Conservation (phyloP, 2,113 vertebrate genomes). For the Stercorarius parasiticus region DNA sequence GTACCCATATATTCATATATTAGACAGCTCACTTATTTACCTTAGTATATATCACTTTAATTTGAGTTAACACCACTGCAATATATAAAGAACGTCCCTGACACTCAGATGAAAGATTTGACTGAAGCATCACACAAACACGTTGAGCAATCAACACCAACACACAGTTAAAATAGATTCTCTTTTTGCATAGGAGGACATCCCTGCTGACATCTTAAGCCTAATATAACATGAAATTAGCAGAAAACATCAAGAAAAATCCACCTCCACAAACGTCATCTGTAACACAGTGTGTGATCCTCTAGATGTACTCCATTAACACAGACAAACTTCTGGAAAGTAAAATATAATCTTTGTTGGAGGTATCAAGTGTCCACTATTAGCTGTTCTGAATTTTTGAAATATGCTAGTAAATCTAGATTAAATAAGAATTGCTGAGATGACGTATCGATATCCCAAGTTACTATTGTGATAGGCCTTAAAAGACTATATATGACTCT, state of each 20-base stretch:
- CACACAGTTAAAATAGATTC: conserved; percentile 33
- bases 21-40: not conserved
- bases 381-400: not conserved
- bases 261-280: conserved; percentile 32
- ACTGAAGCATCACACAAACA: conserved; percentile 32
- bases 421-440: not conserved
- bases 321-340: not conserved
- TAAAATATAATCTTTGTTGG: not conserved
- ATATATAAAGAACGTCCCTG: conserved; percentile 8
- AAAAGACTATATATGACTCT: not conserved
- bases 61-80: not conserved
- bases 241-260: conserved; percentile 52
- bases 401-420: not conserved
- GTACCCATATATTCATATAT: not conserved
- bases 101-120: conserved; percentile 10
- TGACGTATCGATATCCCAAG: not conserved
- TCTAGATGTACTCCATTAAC: not conserved
- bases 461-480: not conserved
- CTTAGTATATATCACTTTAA: not conserved
- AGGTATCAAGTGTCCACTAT: not conserved
- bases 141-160: conserved; percentile 1
- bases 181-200: conserved; percentile 41
- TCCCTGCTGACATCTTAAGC: conserved; percentile 12
- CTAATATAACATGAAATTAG: conserved; percentile 47
- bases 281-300: not conserved